Percentiles rank a stretch among this genome's conserved stretches.
Evolutionary conservation across 2,113 vertebrate species (phyloP).

Genomic region (Gadus macrocephalus): DNA sequence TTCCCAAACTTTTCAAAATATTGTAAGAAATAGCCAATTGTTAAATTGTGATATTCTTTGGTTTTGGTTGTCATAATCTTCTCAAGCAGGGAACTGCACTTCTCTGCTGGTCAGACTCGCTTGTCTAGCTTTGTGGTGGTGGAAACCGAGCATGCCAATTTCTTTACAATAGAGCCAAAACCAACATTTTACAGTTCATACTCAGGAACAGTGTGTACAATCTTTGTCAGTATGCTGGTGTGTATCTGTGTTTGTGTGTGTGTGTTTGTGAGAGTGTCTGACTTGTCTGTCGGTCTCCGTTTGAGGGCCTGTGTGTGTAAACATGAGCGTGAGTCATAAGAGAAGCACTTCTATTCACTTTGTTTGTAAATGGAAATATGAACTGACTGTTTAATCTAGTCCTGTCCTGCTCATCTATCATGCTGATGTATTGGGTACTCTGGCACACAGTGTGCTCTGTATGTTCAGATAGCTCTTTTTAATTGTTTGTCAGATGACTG

Average conservation of each 20-base stretch:
- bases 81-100: not conserved
- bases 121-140: not conserved
- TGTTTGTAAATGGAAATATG: slow-evolving; percentile 18
- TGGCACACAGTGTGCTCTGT: too few relatives aligned
- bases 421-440: too few relatives aligned
- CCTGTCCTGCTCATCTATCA: too few relatives aligned
- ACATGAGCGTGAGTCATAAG: too few relatives aligned
- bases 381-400: slow-evolving; percentile 49
- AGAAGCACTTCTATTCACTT: slow-evolving; percentile 18
- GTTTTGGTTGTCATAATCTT: not conserved
- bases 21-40: too few relatives aligned
- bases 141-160: not conserved
- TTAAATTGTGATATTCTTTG: not conserved
- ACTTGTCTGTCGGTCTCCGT: slow-evolving; percentile 19
- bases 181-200: slow-evolving; percentile 47
- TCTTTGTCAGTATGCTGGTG: slow-evolving; percentile 7
- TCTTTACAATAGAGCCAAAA: not conserved
- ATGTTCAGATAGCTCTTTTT: slow-evolving; percentile 22
- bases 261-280: slow-evolving; percentile 14
- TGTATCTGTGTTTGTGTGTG: slow-evolving; percentile 23
- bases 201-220: slow-evolving; percentile 59
- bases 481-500: slow-evolving; percentile 53
- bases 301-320: slow-evolving; percentile 30
- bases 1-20: too few relatives aligned
- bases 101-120: not conserved